Evolutionary conservation across 2,797 vertebrate genomes (phyloP), one percentile per base, ranked within the genome.

Genomic region (Steatocranus sp.): DNA sequence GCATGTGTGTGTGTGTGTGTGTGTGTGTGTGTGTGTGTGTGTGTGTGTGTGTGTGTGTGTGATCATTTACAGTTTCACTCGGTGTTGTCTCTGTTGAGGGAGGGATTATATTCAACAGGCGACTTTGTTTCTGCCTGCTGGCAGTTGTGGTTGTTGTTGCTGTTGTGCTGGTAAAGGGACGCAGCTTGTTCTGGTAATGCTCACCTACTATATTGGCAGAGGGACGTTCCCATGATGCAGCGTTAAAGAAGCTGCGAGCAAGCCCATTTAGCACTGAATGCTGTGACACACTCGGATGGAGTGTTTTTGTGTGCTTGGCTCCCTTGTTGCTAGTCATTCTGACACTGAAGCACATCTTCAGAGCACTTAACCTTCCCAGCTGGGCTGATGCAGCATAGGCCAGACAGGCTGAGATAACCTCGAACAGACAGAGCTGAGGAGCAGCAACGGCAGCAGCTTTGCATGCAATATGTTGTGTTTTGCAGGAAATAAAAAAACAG

Each of bases 311-410:
- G 81, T 66, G 25, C n/a, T 63, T 5, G 15, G 83, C 58, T 85
- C 63, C 76, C 77, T 41, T 43, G 84, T 54, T 86, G 63, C 43
- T 78, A 34, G 70, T 81, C 6, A 17, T 83, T 87, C 53, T 79
- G 80, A 87, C 85, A 74, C 50, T 81, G 80, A 87, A 84, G 70
- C n/a, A 7, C 78, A 53, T 76, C 78, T 89, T 85, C 83, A 83
- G 46, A 87, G 84, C 88, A 82, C 87, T 92, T 88, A 85, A 82
- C 83, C 84, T 82, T 81, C 89, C 73, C 81, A 76, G 84, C 78
- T 68, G 82, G 78, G 76, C 78, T 18, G 63, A 81, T 75, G 70
- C 83, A 30, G 80, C 63, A 43, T 7, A 15, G 17, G n/a, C 75
- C 85, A 81, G 63, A 86, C 73, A 12, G 53, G 38, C 48, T 80